Evolutionary conservation across 2,797 vertebrate species (phyloP).

Genomic region (Danio choprae): DNA sequence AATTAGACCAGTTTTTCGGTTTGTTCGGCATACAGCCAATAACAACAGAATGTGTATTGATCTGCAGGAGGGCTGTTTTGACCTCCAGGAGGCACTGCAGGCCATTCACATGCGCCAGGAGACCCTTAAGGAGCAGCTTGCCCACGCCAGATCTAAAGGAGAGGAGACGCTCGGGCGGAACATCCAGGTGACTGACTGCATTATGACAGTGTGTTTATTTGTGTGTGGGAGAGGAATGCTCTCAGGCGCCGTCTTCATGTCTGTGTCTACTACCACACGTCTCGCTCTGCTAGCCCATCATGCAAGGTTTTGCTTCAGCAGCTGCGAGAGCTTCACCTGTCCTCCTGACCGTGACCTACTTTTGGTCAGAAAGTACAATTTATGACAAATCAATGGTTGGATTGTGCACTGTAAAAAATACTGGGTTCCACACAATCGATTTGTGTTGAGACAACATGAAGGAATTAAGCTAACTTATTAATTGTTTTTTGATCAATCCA

Average conservation of each 20-base stretch:
- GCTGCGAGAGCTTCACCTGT: background rate
- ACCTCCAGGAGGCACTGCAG: conserved; percentile 94
- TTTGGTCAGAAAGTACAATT: conserved; percentile 3
- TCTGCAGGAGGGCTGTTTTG: conserved; percentile 91
- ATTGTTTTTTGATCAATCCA: too few relatives aligned
- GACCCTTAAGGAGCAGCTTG: conserved; percentile 86
- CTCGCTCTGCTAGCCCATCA: conserved; percentile 20
- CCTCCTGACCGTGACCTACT: conserved; percentile 9
- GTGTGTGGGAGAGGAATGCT: conserved; percentile 49
- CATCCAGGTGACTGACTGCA: conserved; percentile 84
- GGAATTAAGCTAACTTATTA: too few relatives aligned
- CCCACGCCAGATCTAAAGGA: conserved; percentile 90
- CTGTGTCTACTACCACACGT: conserved; percentile 33
- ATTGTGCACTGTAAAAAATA: too few relatives aligned
- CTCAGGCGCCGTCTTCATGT: conserved; percentile 40
- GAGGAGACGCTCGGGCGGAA: conserved; percentile 86
- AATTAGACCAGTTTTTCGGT: background rate
- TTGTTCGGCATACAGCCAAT: background rate
- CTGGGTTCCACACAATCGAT: too few relatives aligned
- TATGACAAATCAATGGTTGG: background rate
- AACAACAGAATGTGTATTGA: conserved; percentile 28
- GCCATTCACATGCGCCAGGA: conserved; percentile 91
- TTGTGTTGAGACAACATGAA: too few relatives aligned
- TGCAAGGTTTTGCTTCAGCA: conserved; percentile 26
- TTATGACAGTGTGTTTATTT: conserved; percentile 43